phyloP scores from a whole-genome alignment of 2,888 invertebrate species.

The Ormyrus thymus region DNA sequence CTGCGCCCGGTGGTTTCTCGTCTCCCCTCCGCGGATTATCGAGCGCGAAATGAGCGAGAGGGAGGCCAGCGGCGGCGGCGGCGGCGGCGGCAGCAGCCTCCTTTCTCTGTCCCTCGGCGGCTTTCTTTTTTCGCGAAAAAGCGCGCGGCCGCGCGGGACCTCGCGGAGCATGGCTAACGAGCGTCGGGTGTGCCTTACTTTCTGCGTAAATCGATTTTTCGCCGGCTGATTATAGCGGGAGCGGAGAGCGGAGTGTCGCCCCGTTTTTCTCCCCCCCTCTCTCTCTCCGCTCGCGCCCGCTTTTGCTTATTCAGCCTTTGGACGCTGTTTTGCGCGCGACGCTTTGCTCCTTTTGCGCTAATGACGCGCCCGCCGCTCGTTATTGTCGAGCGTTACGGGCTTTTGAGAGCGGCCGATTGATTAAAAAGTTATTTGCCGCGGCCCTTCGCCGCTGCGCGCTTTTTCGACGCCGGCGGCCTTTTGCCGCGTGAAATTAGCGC shows the following conservation, averaged over 20 bases:
- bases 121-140: constrained; percentile 4
- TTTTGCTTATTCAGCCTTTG: constrained; percentile 11
- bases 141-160: constrained; percentile 1
- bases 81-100: not conserved
- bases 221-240: constrained; percentile 35
- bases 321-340: not conserved
- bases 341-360: not conserved
- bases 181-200: constrained; percentile 44
- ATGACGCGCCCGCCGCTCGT: constrained; percentile 19
- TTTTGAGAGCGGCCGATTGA: constrained; percentile 40
- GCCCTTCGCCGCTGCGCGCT: no score
- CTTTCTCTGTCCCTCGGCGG: constrained; percentile 16
- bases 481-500: constrained; percentile 16
- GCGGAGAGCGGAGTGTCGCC: not conserved
- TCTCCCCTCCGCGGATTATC: constrained; percentile 42
- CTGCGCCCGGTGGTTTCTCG: constrained; percentile 32
- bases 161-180: constrained; percentile 24
- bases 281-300: not conserved
- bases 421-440: constrained; percentile 48
- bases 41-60: constrained; percentile 28
- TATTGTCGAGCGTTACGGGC: constrained; percentile 27
- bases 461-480: not conserved
- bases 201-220: constrained; percentile 52
- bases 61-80: not conserved
- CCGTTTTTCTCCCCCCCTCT: not conserved